Percentiles rank a stretch among this genome's conserved stretches.
These are phyloP conservation scores for Eciton burchellii DNA, from an alignment of 1,140 invertebrate species.

Conservation along the genomic window DNA sequence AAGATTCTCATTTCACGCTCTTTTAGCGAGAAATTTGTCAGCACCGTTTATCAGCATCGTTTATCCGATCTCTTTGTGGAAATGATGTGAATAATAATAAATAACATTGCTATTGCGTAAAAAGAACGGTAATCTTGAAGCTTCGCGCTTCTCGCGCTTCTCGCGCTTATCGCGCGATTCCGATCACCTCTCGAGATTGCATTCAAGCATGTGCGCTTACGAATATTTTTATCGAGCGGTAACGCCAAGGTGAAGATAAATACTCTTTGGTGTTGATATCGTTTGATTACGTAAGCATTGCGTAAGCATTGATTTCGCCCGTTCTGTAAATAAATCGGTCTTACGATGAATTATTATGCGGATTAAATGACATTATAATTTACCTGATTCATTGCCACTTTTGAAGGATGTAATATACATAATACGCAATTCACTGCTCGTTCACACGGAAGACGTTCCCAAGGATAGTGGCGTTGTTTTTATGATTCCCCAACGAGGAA, in stretches of 20 bases:
- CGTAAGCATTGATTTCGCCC: conserved; percentile 6
- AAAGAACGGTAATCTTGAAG: background rate
- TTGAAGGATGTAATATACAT: background rate
- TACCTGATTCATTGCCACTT: conserved; percentile 14
- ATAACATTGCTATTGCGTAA: background rate
- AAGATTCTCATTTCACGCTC: no score
- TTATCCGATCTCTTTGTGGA: no score
- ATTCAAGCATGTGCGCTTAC: background rate
- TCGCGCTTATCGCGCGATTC: background rate
- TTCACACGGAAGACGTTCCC: background rate
- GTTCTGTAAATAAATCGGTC: conserved; percentile 28
- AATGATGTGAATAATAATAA: no score
- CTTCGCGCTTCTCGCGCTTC: no score
- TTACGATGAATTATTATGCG: conserved; percentile 21
- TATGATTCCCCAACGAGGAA: background rate
- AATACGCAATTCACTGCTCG: background rate
- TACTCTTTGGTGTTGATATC: background rate
- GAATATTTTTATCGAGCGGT: background rate
- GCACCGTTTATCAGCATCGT: no score
- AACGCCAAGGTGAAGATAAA: background rate
- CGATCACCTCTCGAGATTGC: background rate
- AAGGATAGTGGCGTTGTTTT: background rate
- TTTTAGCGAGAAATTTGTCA: no score
- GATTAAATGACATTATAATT: conserved; percentile 33
- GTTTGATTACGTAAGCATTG: background rate